Conservation (phyloP, 2,888 invertebrate species). For the Euplexia lucipara region DNA sequence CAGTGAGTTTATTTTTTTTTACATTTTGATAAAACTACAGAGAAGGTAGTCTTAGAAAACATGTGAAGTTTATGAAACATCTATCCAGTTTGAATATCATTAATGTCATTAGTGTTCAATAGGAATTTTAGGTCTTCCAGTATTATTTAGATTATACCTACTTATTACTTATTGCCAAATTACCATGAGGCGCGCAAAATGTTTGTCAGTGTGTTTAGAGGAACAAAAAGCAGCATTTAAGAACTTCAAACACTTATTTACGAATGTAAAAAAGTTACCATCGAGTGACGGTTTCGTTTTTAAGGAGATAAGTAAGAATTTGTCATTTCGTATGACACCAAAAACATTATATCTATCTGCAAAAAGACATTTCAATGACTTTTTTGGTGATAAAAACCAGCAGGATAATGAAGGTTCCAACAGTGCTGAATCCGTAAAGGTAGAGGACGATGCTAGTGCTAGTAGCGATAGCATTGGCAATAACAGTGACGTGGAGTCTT, state of each 20-base stretch:
- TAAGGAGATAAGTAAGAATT: slow-evolving; percentile 21
- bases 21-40: too few species aligned
- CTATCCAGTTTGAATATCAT: too few species aligned
- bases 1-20: too few species aligned
- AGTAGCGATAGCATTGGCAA: slow-evolving; percentile 8
- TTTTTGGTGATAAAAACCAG: slow-evolving; percentile 20
- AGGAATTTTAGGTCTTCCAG: too few species aligned
- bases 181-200: slow-evolving; percentile 10
- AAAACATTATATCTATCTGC: slow-evolving; percentile 16
- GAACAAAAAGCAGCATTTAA: slow-evolving; percentile 28
- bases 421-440: slow-evolving; percentile 8
- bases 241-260: slow-evolving; percentile 22
- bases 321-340: slow-evolving; percentile 22
- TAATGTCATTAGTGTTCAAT: too few species aligned
- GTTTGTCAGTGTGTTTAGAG: slow-evolving; percentile 20
- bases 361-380: slow-evolving; percentile 6
- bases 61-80: too few species aligned
- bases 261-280: slow-evolving; percentile 7
- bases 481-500: slow-evolving; percentile 16
- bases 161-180: too few species aligned
- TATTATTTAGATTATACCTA: too few species aligned
- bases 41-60: too few species aligned
- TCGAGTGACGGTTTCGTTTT: slow-evolving; percentile 22
- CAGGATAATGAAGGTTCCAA: slow-evolving; percentile 7
- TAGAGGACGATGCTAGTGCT: slow-evolving; percentile 14